A percentile compares a stretch with the other conserved stretches of the same genome.
phyloP scores from a whole-genome alignment of 2,797 vertebrate genomes.

The Discoglossus pictus region DNA sequence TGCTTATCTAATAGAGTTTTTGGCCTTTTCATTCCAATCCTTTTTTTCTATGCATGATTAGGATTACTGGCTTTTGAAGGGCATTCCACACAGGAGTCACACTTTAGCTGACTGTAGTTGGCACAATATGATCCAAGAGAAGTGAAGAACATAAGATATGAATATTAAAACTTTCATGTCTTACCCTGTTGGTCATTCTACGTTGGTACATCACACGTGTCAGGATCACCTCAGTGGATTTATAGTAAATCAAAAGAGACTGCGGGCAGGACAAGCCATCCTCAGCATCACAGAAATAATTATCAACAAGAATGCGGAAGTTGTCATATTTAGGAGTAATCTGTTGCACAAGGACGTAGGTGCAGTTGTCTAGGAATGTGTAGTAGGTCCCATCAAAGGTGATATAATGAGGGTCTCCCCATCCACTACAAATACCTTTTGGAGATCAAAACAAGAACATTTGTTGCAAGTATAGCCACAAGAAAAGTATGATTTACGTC shows the following conservation, averaged over 20 bases:
- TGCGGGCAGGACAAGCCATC: slow-evolving; percentile 70
- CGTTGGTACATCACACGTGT: slow-evolving; percentile 55
- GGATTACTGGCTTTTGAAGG: too few relatives aligned
- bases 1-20: too few relatives aligned
- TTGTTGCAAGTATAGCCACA: too few relatives aligned
- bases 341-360: slow-evolving; percentile 73
- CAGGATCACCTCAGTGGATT: slow-evolving; percentile 60
- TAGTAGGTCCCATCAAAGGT: slow-evolving; percentile 78
- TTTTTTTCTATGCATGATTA: too few relatives aligned
- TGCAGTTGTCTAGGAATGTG: slow-evolving; percentile 76
- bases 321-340: slow-evolving; percentile 67
- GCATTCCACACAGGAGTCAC: too few relatives aligned
- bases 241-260: slow-evolving; percentile 70
- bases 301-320: slow-evolving; percentile 71
- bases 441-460: neutral
- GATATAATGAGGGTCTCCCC: slow-evolving; percentile 77
- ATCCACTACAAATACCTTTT: slow-evolving; percentile 74
- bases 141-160: too few relatives aligned
- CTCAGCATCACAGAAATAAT: slow-evolving; percentile 63
- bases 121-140: too few relatives aligned
- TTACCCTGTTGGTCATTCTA: slow-evolving; percentile 69
- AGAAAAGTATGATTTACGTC: too few relatives aligned
- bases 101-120: too few relatives aligned
- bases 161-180: too few relatives aligned
- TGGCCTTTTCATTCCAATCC: too few relatives aligned